Base-by-base conservation (phyloP, 2,888 invertebrate genomes). In the Stramonita haemastoma region DNA sequence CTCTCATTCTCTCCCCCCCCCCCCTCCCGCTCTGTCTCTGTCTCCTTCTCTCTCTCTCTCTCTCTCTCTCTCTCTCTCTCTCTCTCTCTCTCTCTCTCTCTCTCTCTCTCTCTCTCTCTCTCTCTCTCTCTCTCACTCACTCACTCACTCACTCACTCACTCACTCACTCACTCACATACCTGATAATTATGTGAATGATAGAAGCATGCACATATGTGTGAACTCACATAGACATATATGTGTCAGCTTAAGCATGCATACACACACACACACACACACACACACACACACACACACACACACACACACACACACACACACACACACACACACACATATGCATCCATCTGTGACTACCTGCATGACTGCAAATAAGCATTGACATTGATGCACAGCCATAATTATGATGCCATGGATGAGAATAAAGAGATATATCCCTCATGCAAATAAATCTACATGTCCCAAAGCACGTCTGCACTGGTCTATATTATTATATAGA, bases 51-150 rank as follows among this genome's bases (percentile, higher is more conserved):
- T 57, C 83, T 32, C 66, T n/a, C 83, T 57, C 83, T 15, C 66
- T 32, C 36, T 34, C 32, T 32, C 32, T 29, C 32, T 32, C 60
- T 6, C 57, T 15, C 83, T 17, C 32, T 29, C 29, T 29, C 73
- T 34, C 36, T 29, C 79, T 29, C 22, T 34, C 81, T 29, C 56
- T 57, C 81, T 22, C 56, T 34, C 57, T 29, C 57, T 56, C 56
- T 26, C 81, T 56, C 79, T 79, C 79, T 88, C 87, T 57, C 87
- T 88, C 87, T 34, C 81, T 79, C 79, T 88, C 87, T 88, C 56
- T 73, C 57, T 88, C 81, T 22, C 60, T n/a, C 86, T n/a, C 60
- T 57, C 60, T n/a, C 57, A 11, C 32, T 29, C 81, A 46, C 87
- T 79, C 73, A n/a, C 36, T 70, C 73, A 46, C 56, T 34, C 73